Percentiles rank a stretch among this genome's conserved stretches.
These are phyloP conservation scores for Helicorthomorpha holstii DNA, from an alignment of 1,140 invertebrate genomes.

Conservation along the genomic window DNA sequence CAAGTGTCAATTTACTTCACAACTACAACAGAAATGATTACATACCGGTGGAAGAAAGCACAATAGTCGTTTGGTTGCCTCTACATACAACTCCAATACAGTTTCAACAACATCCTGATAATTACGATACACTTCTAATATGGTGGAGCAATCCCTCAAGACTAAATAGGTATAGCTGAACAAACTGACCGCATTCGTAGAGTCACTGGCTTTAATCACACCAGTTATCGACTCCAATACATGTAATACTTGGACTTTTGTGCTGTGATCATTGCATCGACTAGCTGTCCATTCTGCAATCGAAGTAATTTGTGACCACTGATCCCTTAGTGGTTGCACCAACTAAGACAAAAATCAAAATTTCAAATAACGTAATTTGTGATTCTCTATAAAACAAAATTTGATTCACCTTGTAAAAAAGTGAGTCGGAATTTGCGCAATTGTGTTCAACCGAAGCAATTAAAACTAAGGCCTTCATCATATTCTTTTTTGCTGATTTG, in stretches of 20 bases:
- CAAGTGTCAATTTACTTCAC: not conserved
- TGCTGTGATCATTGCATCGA: conserved; percentile 37
- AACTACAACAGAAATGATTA: not conserved
- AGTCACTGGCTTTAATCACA: conserved; percentile 38
- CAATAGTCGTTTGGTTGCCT: conserved; percentile 48
- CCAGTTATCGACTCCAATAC: conserved; percentile 46
- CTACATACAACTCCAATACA: conserved; percentile 53
- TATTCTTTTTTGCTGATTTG: conserved; percentile 20
- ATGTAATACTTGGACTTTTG: conserved; percentile 40
- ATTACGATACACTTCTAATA: conserved; percentile 59
- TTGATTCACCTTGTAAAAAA: not conserved
- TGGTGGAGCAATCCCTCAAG: conserved; percentile 41
- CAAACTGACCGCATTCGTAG: conserved; percentile 37
- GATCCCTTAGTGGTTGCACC: conserved; percentile 38
- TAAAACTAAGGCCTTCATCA: conserved; percentile 27
- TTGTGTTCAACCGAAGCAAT: conserved; percentile 20
- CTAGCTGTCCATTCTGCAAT: conserved; percentile 32
- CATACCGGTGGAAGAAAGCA: conserved; percentile 39
- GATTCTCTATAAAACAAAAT: not conserved
- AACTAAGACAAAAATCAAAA: conserved; percentile 22
- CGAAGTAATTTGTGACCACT: conserved; percentile 38
- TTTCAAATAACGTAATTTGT: too few species aligned
- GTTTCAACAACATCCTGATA: conserved; percentile 62
- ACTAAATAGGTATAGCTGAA: conserved; percentile 45
- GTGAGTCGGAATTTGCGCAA: not conserved